Percentiles rank a stretch among this genome's conserved stretches.
Conservation (phyloP, 2,113 vertebrate genomes). For the Etheostoma cragini region DNA sequence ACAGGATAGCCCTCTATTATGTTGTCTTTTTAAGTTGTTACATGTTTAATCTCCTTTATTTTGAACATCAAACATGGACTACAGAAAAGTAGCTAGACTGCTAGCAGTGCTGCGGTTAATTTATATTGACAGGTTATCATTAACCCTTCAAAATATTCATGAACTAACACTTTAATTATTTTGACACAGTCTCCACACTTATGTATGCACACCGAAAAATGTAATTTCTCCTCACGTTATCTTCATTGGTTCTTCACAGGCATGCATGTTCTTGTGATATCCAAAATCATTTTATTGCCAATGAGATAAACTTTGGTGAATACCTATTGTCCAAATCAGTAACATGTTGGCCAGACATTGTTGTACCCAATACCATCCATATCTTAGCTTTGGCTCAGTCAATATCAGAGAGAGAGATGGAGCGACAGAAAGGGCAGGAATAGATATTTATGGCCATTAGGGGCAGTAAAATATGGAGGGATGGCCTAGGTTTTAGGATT, state of each 20-base stretch:
- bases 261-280: neutral
- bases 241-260: neutral
- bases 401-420: constrained; percentile 15
- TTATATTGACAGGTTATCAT: neutral
- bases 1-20: no score
- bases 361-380: constrained; percentile 23
- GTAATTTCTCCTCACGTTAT: neutral
- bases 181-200: neutral
- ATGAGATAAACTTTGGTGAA: constrained; percentile 24
- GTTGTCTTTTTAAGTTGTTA: neutral
- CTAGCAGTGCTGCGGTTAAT: neutral
- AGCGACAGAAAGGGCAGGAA: constrained; percentile 1
- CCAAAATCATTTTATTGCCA: constrained; percentile 15
- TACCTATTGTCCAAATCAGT: constrained; percentile 12
- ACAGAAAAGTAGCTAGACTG: neutral
- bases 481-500: constrained; percentile 20
- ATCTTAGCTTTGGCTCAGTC: constrained; percentile 7
- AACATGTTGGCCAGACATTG: constrained; percentile 37
- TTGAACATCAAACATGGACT: neutral
- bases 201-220: neutral
- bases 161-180: neutral
- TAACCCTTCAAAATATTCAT: neutral
- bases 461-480: constrained; percentile 45
- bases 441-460: constrained; percentile 37
- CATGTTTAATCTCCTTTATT: neutral